Conservation (phyloP, 2,113 vertebrate genomes). For the Dissostichus mawsoni region DNA sequence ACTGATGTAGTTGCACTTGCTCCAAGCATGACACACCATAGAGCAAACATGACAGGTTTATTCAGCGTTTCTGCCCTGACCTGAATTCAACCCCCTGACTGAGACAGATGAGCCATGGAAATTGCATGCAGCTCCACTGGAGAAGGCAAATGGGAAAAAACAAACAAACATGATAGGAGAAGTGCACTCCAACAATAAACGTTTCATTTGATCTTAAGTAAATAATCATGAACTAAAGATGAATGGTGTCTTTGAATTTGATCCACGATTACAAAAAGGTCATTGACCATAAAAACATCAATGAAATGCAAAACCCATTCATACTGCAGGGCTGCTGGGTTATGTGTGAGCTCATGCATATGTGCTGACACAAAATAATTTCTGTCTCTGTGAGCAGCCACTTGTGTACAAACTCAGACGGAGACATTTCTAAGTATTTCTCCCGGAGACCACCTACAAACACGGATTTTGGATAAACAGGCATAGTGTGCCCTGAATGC, state of each 20-base stretch:
- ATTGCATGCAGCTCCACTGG: slow-evolving; percentile 11
- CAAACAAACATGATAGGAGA: neutral
- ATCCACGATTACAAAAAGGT: slow-evolving; percentile 10
- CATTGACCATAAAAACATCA: slow-evolving; percentile 22
- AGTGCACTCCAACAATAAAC: neutral
- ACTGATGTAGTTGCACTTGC: neutral
- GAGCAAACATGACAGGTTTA: neutral
- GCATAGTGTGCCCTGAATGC: slow-evolving; percentile 28
- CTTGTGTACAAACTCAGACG: slow-evolving; percentile 19
- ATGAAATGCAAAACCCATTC: slow-evolving; percentile 27
- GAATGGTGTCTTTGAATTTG: neutral
- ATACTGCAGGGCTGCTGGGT: slow-evolving; percentile 7
- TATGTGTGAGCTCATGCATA: neutral
- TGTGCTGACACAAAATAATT: neutral
- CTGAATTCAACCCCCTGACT: slow-evolving; percentile 32
- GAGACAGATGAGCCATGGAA: slow-evolving; percentile 37
- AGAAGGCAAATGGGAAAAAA: neutral
- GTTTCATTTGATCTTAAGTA: neutral
- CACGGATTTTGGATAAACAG: slow-evolving; percentile 17
- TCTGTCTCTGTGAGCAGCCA: slow-evolving; percentile 3
- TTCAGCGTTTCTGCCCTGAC: slow-evolving; percentile 47
- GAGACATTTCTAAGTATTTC: slow-evolving; percentile 17
- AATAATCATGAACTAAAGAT: neutral
- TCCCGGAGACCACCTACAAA: slow-evolving; percentile 54
- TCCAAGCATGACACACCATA: slow-evolving; percentile 10